These are phyloP conservation scores for Thamnophis elegans DNA, from an alignment of 2,797 vertebrate species.

Conservation along the genomic window DNA sequence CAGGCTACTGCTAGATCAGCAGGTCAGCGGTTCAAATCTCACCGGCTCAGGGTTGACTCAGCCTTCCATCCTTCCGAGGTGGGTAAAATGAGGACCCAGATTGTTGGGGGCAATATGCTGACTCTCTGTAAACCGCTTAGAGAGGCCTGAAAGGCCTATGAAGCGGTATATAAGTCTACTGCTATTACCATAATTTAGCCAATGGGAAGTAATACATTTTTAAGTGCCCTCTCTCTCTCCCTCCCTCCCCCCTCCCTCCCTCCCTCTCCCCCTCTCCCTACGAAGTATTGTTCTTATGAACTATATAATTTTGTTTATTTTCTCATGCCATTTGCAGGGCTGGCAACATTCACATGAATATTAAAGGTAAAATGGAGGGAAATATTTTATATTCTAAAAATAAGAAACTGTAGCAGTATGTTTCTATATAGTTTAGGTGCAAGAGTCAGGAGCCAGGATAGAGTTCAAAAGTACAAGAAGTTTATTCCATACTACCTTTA, in stretches of 20 bases:
- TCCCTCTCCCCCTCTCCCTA: accelerated
- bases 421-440: background rate
- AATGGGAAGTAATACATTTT: background rate
- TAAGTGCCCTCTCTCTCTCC: background rate
- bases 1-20: no score
- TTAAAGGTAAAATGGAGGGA: background rate
- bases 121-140: no score
- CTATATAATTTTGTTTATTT: background rate
- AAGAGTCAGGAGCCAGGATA: background rate
- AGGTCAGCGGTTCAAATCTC: no score
- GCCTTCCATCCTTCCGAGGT: no score
- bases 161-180: no score
- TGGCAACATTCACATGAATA: background rate
- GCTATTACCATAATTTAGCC: background rate
- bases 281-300: background rate
- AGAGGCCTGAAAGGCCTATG: no score
- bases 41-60: no score
- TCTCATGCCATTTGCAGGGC: background rate
- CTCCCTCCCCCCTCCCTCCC: accelerated
- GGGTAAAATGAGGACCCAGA: no score
- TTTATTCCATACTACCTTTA: background rate
- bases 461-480: background rate
- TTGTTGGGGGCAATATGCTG: no score
- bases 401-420: background rate
- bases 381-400: background rate